Conservation (phyloP, 2,888 invertebrate genomes). For the Neoaliturus tenellus region DNA sequence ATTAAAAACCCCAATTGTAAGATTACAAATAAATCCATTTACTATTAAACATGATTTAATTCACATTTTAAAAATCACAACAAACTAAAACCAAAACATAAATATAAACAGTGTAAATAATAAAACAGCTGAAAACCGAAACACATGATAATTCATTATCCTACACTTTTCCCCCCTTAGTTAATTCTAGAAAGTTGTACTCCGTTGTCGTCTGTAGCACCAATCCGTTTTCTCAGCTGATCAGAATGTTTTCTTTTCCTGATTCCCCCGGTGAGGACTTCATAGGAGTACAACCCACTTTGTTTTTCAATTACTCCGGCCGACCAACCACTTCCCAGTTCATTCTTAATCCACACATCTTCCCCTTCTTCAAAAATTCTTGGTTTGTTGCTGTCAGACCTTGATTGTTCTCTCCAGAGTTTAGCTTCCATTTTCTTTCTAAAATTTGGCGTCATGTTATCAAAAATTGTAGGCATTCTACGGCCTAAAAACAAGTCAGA, state of each 20-base stretch:
- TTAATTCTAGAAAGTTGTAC: neutral
- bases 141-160: neutral
- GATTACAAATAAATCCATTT: too few species aligned
- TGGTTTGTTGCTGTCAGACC: neutral
- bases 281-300: neutral
- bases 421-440: neutral
- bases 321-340: neutral
- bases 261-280: neutral
- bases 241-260: neutral
- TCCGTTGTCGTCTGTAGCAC: neutral
- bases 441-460: neutral
- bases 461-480: neutral
- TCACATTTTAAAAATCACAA: too few species aligned
- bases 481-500: constrained; percentile 34
- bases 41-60: too few species aligned
- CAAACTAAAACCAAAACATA: too few species aligned
- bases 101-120: too few species aligned
- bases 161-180: neutral
- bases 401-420: neutral
- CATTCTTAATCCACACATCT: neutral
- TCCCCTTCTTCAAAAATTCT: constrained; percentile 9
- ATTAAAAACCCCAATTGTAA: too few species aligned
- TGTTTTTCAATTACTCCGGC: neutral
- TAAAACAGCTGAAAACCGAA: too few species aligned
- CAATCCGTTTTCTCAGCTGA: neutral